Base-by-base conservation (phyloP, 2,797 vertebrate species). In the Menidia menidia region DNA sequence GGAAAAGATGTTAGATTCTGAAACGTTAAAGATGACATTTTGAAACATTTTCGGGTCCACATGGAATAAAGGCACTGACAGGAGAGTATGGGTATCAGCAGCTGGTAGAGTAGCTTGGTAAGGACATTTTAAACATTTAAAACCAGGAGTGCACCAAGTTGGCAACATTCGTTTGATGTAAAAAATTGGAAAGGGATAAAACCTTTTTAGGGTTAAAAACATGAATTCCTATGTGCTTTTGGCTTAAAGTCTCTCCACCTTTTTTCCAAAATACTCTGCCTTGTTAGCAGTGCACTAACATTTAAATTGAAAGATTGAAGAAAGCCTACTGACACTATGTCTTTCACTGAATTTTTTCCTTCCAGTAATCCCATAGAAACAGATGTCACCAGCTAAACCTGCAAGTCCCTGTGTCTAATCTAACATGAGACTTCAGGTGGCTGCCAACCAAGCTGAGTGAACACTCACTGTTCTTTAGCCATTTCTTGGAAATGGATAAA, bases 1-100 rank as follows among this genome's bases (percentile, higher is more conserved):
- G 52, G 93, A 92, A 93, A 96, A 96, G 82, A 96, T 94, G 53
- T 86, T 66, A 9, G 93, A 68, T 4, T 90, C 95, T 96, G 77
- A 39, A 78, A 73, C n/a, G 6, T 59, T 57, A 12, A n/a, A 53
- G 33, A 68, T 68, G 42, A 51, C 41, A 16, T 53, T 6, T 53
- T 60, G 45, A 60, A 33, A 41, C 52, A 43, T 66, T 31, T 52
- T 55, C 75, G 33, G 10, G 18, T 42, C 12, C 25, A 25, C 25
- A 25, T 25, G 25, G 25, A 64, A 12, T 41, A 45, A 64, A 61
- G 50, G 11, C 45, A 48, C 30, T 4, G 50, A 18, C 6, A 2
- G 43, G 18, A 58, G 25, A 55, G 50, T 3, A 59, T 13, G 52
- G 39, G 0, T 45, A 48, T 42, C 25, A 45, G 3, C 15, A 53